phyloP scores from a whole-genome alignment of 2,888 invertebrate genomes.

The Clusia tigrina region DNA sequence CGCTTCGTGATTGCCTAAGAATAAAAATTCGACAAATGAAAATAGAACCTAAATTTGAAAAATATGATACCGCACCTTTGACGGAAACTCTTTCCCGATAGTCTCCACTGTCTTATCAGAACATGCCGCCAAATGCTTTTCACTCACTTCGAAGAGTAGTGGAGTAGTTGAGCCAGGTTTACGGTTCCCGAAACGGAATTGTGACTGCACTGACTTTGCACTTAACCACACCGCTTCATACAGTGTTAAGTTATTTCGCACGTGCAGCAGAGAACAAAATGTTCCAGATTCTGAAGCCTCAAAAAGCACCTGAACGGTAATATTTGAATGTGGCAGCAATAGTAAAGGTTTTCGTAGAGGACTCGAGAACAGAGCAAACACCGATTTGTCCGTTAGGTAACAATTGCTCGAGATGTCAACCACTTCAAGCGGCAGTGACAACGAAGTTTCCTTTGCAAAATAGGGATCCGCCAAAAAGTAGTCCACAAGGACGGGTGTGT shows the following conservation, averaged over 20 bases:
- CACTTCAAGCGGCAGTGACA: slow-evolving; percentile 61
- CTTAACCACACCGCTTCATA: slow-evolving; percentile 84
- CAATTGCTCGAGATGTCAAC: slow-evolving; percentile 57
- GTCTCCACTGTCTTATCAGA: slow-evolving; percentile 48
- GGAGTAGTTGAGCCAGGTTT: slow-evolving; percentile 79
- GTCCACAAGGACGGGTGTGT: slow-evolving; percentile 54
- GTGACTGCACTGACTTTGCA: slow-evolving; percentile 85
- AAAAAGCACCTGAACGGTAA: slow-evolving; percentile 56
- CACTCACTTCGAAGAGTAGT: slow-evolving; percentile 79
- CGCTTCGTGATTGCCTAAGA: slow-evolving; percentile 74
- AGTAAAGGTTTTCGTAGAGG: slow-evolving; percentile 44
- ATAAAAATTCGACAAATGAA: neutral
- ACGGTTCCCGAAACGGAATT: slow-evolving; percentile 88
- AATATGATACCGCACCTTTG: neutral
- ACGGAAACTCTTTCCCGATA: neutral
- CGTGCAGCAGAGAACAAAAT: slow-evolving; percentile 61
- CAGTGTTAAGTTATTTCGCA: slow-evolving; percentile 91
- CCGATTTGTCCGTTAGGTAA: slow-evolving; percentile 57
- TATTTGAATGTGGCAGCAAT: slow-evolving; percentile 50
- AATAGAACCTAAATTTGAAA: neutral
- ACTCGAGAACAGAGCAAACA: slow-evolving; percentile 53
- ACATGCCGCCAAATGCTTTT: slow-evolving; percentile 69
- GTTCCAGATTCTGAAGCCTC: slow-evolving; percentile 51
- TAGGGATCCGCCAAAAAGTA: slow-evolving; percentile 57
- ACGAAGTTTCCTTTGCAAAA: slow-evolving; percentile 49